Percentiles rank a stretch among this genome's conserved stretches.
Evolutionary conservation across 1,140 invertebrate genomes (phyloP).

Genomic region (Psix sp.): DNA sequence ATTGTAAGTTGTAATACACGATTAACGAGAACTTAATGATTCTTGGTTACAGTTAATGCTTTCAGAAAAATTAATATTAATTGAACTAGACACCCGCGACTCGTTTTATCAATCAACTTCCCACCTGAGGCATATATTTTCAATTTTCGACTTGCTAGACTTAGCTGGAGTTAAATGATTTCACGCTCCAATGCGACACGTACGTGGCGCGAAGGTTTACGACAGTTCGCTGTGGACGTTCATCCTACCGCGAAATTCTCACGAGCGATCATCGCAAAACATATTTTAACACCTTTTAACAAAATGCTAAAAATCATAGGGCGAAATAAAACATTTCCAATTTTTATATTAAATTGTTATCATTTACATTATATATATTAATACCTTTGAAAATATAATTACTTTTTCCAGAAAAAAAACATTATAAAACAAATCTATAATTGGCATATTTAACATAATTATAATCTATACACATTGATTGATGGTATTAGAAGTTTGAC

Average conservation of each 20-base stretch:
- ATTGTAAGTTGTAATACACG: no score
- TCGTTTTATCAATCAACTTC: constrained; percentile 57
- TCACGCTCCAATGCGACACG: constrained; percentile 55
- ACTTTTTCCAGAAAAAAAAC: no score
- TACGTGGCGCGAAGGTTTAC: constrained; percentile 45
- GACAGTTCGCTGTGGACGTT: constrained; percentile 37
- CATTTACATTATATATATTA: no score
- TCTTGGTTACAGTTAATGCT: constrained; percentile 24
- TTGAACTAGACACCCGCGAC: constrained; percentile 22
- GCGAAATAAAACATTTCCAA: no score
- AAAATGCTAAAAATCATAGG: no score
- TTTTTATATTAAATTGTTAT: no score
- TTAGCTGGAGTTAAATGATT: constrained; percentile 51
- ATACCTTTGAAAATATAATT: no score
- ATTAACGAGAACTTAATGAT: constrained; percentile 40
- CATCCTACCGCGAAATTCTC: constrained; percentile 43
- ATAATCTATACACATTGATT: constrained; percentile 35
- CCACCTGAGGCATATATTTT: constrained; percentile 51
- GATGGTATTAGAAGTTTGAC: constrained; percentile 2
- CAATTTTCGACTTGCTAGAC: constrained; percentile 48
- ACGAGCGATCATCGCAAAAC: constrained; percentile 15
- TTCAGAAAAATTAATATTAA: constrained; percentile 50
- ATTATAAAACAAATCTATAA: no score
- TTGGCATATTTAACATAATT: constrained; percentile 14
- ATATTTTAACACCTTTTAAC: background rate